A percentile compares a stretch with the other conserved stretches of the same genome.
Conservation (phyloP, 2,113 vertebrate genomes). For the Galeopterus variegatus region DNA sequence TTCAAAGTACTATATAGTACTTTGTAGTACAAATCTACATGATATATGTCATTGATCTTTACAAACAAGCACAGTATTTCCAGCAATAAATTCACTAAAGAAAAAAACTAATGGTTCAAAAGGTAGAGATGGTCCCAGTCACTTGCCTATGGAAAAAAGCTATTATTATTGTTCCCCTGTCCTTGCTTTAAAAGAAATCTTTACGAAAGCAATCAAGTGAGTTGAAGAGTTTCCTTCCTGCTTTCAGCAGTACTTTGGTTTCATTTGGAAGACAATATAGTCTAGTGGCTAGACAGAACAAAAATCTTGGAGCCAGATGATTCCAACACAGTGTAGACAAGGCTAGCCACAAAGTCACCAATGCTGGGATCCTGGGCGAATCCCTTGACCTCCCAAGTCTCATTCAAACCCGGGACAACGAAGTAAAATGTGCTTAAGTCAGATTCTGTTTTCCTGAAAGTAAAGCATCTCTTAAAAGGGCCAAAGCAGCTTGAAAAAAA, state of each 20-base stretch:
- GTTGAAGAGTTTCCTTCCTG: slow-evolving; percentile 68
- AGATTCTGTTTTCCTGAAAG: slow-evolving; percentile 62
- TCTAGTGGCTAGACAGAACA: slow-evolving; percentile 70
- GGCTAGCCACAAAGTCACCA: slow-evolving; percentile 41
- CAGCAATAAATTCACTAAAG: neutral
- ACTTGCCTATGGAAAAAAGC: neutral
- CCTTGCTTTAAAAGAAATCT: slow-evolving; percentile 66
- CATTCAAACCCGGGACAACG: slow-evolving; percentile 58
- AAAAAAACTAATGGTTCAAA: neutral
- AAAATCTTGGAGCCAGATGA: slow-evolving; percentile 68
- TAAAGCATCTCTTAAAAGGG: slow-evolving; percentile 11
- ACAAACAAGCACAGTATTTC: neutral
- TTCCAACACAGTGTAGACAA: slow-evolving; percentile 24
- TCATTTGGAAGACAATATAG: slow-evolving; percentile 74
- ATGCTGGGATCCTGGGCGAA: slow-evolving; percentile 50
- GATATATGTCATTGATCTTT: neutral
- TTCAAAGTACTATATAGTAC: too few species aligned
- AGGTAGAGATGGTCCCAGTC: neutral
- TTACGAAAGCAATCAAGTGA: slow-evolving; percentile 42
- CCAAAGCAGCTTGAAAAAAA: neutral
- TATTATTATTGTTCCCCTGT: neutral
- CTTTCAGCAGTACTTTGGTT: slow-evolving; percentile 69
- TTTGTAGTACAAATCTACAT: too few species aligned
- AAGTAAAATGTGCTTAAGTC: slow-evolving; percentile 50
- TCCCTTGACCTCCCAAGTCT: slow-evolving; percentile 9